These are phyloP conservation scores for Gallinago stenura DNA, from an alignment of 2,797 vertebrate species.

Conservation along the genomic window DNA sequence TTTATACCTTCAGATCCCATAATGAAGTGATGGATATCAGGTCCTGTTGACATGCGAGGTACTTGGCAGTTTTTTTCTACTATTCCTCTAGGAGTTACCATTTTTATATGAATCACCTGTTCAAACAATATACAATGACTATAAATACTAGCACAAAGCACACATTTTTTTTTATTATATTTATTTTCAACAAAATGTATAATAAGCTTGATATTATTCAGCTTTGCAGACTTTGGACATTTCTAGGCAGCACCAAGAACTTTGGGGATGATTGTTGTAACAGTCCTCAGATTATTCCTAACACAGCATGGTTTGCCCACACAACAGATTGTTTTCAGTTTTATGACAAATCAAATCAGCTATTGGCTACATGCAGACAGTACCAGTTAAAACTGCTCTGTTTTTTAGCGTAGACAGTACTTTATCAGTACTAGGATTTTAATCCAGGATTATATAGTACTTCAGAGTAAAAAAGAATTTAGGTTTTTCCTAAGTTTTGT, in stretches of 20 bases:
- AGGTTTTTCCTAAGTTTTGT: neutral
- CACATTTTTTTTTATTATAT: neutral
- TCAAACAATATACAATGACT: slow-evolving; percentile 33
- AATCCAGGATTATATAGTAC: neutral
- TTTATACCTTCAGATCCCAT: slow-evolving; percentile 97
- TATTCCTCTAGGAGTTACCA: slow-evolving; percentile 95
- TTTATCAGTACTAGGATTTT: neutral
- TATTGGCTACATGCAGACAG: neutral
- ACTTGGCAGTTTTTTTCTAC: slow-evolving; percentile 98
- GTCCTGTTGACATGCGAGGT: slow-evolving; percentile 96
- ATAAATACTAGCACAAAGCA: slow-evolving; percentile 28
- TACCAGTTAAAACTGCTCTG: neutral
- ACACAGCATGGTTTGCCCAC: neutral
- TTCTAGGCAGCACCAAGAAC: neutral
- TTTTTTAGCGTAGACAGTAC: neutral
- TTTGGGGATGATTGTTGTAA: neutral
- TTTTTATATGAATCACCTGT: slow-evolving; percentile 96
- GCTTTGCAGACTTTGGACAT: neutral
- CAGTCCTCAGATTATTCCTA: neutral
- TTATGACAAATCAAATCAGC: neutral
- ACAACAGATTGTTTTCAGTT: neutral
- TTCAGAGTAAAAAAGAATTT: neutral
- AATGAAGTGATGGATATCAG: slow-evolving; percentile 98
- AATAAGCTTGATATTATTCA: neutral
- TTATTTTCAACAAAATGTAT: neutral